Base-by-base conservation (phyloP, 64 coral and sea anemone species). In the Montipora sp. region DNA sequence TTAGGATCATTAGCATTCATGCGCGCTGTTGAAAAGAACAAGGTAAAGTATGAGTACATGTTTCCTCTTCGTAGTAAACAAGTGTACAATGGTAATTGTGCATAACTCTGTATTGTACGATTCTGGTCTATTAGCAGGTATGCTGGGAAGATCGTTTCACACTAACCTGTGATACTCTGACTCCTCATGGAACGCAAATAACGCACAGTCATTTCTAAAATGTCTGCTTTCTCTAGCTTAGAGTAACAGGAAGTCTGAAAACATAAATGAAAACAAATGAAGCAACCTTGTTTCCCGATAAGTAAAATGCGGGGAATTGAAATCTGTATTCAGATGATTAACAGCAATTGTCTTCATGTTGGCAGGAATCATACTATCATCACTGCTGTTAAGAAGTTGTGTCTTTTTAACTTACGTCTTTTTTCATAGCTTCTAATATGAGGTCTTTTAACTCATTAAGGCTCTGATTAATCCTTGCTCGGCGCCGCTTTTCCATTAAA, bases 161-260 rank as follows among this genome's bases (percentile, higher is more conserved):
- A 12, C 61, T 27, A 80, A 59, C 74, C 55, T 76, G 75, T 16
- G 21, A 47, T 78, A 85, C 71, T 90, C 47, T 96, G 86, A 81
- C 75, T 93, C 49, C 87, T 93, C 49, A 96, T 68, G 48, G 95
- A 90, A 16, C 91, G 80, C 51, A 96, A 93, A 87, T 96, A 92
- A 68, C 88, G 89, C 50, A 96, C 95, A 3, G 95, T 96, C 91
- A 96, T 86, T 16, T 96, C 95, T 21, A 96, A 81, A 87, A 96
- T 96, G 75, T 96, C 95, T 3, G 95, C 95, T 93, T 96, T 96
- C 44, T 96, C 95, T 65, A 96, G 47, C 76, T 96, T 96, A 48
- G 95, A 96, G 20, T 96, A 96, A 47, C 91, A 92, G 23, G 95
- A 96, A 44, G 95, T 92, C 95, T 96, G 87, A 45, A 90, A 58